These are phyloP conservation scores for Eidolon dupreanum DNA, from an alignment of 2,797 vertebrate species.

Conservation along the genomic window DNA sequence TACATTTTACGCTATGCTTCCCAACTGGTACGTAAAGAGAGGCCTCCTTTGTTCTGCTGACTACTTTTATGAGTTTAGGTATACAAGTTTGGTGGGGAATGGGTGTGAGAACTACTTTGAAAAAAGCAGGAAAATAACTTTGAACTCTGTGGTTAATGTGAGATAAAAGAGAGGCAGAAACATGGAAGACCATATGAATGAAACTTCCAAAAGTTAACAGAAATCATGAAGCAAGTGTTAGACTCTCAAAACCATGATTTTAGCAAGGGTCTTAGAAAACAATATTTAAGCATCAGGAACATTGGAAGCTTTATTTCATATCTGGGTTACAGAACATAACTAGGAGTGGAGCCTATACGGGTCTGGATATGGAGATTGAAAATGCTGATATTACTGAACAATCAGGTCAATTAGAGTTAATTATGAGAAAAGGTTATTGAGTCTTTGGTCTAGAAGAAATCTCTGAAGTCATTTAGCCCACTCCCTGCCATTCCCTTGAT, in stretches of 20 bases:
- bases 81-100: background rate
- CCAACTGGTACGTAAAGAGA: background rate
- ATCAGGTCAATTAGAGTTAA: background rate
- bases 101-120: background rate
- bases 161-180: background rate
- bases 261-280: background rate
- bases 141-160: background rate
- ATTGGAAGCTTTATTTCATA: background rate
- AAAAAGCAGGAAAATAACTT: slow-evolving; percentile 36
- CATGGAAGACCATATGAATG: background rate
- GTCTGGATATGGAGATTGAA: background rate
- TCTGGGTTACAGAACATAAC: background rate
- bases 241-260: background rate
- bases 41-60: background rate
- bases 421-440: background rate
- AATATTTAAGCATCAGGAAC: background rate
- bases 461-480: background rate
- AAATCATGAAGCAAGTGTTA: background rate
- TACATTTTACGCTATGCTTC: background rate
- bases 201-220: slow-evolving; percentile 19
- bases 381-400: background rate
- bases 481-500: background rate
- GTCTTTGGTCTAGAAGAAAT: background rate
- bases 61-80: background rate
- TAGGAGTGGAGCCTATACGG: background rate